Base-by-base conservation (phyloP, 2,888 invertebrate genomes). In the Zeuzera pyrina region DNA sequence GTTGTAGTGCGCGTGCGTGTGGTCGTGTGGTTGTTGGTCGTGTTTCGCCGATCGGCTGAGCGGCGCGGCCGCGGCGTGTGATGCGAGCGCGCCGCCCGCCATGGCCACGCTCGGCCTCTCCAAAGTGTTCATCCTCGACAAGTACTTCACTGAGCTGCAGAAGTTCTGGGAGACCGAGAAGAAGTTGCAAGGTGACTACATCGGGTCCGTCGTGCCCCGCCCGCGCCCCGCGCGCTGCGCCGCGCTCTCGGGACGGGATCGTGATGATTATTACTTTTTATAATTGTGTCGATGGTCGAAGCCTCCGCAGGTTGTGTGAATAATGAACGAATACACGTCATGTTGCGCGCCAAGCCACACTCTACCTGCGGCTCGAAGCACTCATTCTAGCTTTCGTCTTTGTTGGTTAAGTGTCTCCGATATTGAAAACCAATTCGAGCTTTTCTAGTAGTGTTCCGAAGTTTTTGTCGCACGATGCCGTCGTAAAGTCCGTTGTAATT, bases 141-240 rank as follows among this genome's bases (percentile, higher is more conserved):
- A 96, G 84, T 96, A 96, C 85, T 96, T 96, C 85, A 95, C 94
- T 52, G 96, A 96, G 85, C 87, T 97, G 79, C 95, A 95, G 78
- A 96, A 96, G 86, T 94, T 95, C 86, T 94, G 95, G 94, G 95
- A 95, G 85, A 94, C 95, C 43, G 97, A 97, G 84, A 95, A 95
- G 86, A 95, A 95, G 85, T 87, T 95, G 66, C 93, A 94, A 91
- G 97, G 97, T 95, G 89, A 88, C 88, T 59, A 50, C 42, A 42
- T 39, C 25, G 30, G 33, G 33, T 39, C 30, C 31, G 29, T 35
- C 30, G 33, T 35, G 24, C 34, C 39, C 32, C 41, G 22, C 41
- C 29, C 39, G 26, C 24, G 29, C 23, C 39, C 15, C 36, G 10
- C 30, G 28, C 15, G 29, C 39, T 42, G 39, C 16, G 16, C 39